Percentiles rank a stretch among this genome's conserved stretches.
phyloP scores from a whole-genome alignment of 1,140 invertebrate species.

The Harlomillsia oculata region DNA sequence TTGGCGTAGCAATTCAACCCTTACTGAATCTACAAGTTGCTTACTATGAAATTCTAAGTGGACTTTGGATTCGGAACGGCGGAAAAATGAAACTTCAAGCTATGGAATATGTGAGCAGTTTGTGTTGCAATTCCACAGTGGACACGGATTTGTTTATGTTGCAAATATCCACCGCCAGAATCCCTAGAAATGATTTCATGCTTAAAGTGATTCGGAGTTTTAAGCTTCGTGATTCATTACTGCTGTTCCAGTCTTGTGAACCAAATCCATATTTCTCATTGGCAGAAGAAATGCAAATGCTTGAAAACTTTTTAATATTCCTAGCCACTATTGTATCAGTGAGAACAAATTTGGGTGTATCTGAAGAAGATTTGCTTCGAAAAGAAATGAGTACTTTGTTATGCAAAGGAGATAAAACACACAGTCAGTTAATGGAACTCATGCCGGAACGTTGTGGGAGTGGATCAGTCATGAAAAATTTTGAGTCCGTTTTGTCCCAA shows the following conservation, averaged over 20 bases:
- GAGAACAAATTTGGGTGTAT: conserved; percentile 77
- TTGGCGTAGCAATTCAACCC: conserved; percentile 75
- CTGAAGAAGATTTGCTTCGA: conserved; percentile 60
- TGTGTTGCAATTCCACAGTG: conserved; percentile 96
- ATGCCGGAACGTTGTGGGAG: conserved; percentile 83
- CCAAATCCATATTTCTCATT: conserved; percentile 48
- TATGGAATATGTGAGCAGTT: conserved; percentile 96
- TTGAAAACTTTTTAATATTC: conserved; percentile 84
- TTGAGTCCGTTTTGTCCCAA: conserved; percentile 72
- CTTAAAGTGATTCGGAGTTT: conserved; percentile 77
- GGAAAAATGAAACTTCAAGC: conserved; percentile 93
- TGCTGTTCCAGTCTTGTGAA: neutral
- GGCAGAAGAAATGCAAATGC: conserved; percentile 71
- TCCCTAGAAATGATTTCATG: conserved; percentile 73
- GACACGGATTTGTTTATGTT: conserved; percentile 90
- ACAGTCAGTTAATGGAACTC: conserved; percentile 83
- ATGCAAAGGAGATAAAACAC: conserved; percentile 85
- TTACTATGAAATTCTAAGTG: conserved; percentile 85
- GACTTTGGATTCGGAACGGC: conserved; percentile 91
- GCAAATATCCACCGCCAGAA: conserved; percentile 77
- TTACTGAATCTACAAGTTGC: conserved; percentile 84
- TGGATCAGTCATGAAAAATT: conserved; percentile 69
- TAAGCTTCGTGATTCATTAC: conserved; percentile 38
- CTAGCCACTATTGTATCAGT: conserved; percentile 74
- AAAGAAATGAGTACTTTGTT: conserved; percentile 85